Base-by-base conservation (phyloP, 1,140 invertebrate genomes). In the Dryas iulia region DNA sequence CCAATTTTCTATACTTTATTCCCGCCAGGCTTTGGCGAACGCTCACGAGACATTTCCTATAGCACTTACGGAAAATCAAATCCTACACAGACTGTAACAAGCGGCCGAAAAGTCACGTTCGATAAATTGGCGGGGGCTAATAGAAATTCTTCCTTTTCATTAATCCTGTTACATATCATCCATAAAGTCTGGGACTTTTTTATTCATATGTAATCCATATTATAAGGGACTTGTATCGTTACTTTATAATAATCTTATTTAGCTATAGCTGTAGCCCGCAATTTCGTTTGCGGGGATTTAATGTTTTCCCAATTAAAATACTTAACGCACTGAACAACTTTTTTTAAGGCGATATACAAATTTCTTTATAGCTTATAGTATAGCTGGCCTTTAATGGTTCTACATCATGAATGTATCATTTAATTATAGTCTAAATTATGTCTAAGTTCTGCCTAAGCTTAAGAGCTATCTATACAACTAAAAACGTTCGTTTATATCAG, bases 1-100 rank as follows among this genome's bases (percentile, higher is more conserved):
- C 87, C 78, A 86, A 86, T 87, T 89, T 79, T 76, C 79, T 79
- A 81, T 83, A 79, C 81, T 89, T 86, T 87, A 87, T 83, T 81
- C 79, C 78, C 70, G 69, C 68, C 70, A 69, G 71, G 70, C 53
- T 63, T 52, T 53, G 63, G 73, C 71, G 60, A 73, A 75, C 54
- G 71, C 64, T 78, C 77, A 84, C 76, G 78, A 73, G 83, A 87
- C 81, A 84, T 82, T 82, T 83, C 83, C 80, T 83, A 77, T 79
- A 78, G 78, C 77, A 82, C 82, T 85, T 77, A 86, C 79, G 64
- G 67, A 72, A 79, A 86, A 85, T 83, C 82, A 83, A 86, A 86
- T 80, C 76, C 77, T 71, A 76, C 73, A 81, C 75, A 76, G 66
- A 79, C 74, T 71, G 73, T 74, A 67, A 72, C 81, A 79, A 80